phyloP scores from a whole-genome alignment of 2,113 vertebrate genomes.

The Ivindomyrus marchei region DNA sequence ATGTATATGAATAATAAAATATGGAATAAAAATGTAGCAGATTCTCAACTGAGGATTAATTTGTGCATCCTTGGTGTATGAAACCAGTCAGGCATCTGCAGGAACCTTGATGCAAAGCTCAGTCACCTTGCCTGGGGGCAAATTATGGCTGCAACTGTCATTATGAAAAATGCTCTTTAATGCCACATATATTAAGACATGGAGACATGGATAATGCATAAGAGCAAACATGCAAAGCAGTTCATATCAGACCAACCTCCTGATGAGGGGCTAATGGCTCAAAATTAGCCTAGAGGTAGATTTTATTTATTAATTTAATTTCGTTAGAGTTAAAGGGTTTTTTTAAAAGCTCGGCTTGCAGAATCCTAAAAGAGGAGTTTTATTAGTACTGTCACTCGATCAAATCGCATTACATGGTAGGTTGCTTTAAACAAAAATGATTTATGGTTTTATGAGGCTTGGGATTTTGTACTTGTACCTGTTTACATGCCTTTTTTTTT shows the following conservation, averaged over 20 bases:
- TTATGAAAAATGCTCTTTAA: conserved; percentile 21
- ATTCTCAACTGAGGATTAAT: background rate
- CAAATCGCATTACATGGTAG: background rate
- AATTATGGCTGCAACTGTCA: conserved; percentile 20
- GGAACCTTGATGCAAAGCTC: background rate
- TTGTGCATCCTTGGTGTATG: background rate
- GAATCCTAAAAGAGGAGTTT: background rate
- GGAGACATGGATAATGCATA: background rate
- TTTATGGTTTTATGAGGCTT: background rate
- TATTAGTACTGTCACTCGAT: background rate
- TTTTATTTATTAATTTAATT: background rate
- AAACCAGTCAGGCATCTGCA: conserved; percentile 6
- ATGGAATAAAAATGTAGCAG: background rate
- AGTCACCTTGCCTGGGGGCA: conserved; percentile 19
- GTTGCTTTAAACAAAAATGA: background rate
- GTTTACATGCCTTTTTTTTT: background rate
- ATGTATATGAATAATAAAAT: background rate
- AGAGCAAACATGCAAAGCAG: conserved; percentile 15
- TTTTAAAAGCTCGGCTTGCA: background rate
- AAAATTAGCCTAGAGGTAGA: background rate
- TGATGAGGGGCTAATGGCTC: background rate
- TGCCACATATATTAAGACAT: conserved; percentile 6
- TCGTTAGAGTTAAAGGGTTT: background rate
- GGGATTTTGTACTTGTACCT: background rate
- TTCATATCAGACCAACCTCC: background rate